A percentile compares a stretch with the other conserved stretches of the same genome.
Conservation (phyloP, 2,888 invertebrate genomes). For the Iphiclides podalirius region DNA sequence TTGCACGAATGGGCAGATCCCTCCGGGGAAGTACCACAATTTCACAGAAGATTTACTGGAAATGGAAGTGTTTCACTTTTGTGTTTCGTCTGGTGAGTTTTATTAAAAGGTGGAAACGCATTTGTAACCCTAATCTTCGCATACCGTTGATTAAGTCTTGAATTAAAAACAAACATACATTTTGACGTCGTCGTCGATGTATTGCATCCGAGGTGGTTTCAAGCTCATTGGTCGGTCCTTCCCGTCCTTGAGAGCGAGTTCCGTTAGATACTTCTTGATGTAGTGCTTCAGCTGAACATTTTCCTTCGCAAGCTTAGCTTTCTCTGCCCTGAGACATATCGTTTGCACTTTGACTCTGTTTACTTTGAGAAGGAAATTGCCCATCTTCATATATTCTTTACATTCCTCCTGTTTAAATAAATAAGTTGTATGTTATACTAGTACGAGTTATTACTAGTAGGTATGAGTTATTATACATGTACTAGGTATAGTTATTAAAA, state of each 20-base stretch:
- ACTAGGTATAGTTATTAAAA: no score
- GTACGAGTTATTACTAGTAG: no score
- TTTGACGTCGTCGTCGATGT: constrained; percentile 42
- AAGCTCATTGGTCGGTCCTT: constrained; percentile 58
- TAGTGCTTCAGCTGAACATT: constrained; percentile 82
- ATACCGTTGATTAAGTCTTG: no score
- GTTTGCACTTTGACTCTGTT: constrained; percentile 67
- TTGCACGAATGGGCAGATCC: no score
- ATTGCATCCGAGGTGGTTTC: constrained; percentile 43
- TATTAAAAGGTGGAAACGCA: no score
- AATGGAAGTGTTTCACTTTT: no score
- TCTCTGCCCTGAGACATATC: constrained; percentile 62
- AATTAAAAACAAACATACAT: constrained; percentile 38
- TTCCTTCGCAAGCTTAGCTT: constrained; percentile 73
- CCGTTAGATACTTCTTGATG: constrained; percentile 81
- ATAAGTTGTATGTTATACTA: no score
- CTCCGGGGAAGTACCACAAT: no score
- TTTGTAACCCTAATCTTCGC: no score
- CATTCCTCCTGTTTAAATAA: constrained; percentile 56
- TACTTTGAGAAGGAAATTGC: constrained; percentile 83
- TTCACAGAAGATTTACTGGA: no score
- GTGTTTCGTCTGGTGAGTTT: no score
- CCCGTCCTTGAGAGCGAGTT: constrained; percentile 71
- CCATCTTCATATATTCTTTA: constrained; percentile 81
- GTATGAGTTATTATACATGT: no score